These are phyloP conservation scores for Erebia epiphron DNA, from an alignment of 2,888 invertebrate genomes.

Conservation along the genomic window DNA sequence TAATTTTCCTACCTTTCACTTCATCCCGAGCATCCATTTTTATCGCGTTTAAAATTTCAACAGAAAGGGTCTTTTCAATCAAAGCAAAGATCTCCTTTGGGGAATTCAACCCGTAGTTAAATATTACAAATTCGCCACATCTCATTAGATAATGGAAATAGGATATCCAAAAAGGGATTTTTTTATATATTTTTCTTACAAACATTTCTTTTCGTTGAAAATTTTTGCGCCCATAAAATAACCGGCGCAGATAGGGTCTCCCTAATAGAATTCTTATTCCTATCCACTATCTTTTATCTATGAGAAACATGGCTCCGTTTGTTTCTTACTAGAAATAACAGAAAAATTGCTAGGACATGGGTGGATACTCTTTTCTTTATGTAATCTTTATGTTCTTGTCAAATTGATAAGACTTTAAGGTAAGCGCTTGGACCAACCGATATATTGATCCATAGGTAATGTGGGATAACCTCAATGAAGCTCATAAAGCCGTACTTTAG, in stretches of 20 bases:
- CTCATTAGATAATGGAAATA: conserved; percentile 34
- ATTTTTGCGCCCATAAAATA: conserved; percentile 33
- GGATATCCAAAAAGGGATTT: conserved; percentile 27
- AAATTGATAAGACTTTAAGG: background rate
- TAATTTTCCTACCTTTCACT: background rate
- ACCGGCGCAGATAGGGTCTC: conserved; percentile 27
- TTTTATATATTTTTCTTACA: conserved; percentile 31
- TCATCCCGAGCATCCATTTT: background rate
- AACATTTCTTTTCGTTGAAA: conserved; percentile 30
- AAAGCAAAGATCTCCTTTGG: conserved; percentile 18
- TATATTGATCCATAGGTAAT: too few species aligned
- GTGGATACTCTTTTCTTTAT: background rate
- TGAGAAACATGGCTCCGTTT: conserved; percentile 21
- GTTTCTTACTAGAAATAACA: conserved; percentile 9
- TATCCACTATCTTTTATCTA: conserved; percentile 25
- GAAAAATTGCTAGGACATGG: background rate
- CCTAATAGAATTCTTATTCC: conserved; percentile 26
- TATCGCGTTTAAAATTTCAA: background rate
- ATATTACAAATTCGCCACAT: conserved; percentile 34
- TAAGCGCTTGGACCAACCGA: too few species aligned
- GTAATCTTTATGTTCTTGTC: background rate
- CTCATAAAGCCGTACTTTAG: too few species aligned
- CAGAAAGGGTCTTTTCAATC: conserved; percentile 23
- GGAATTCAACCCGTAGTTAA: conserved; percentile 11
- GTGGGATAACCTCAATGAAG: too few species aligned